Conservation (phyloP, 2,797 vertebrate genomes). For the Oreochromis mossambicus region DNA sequence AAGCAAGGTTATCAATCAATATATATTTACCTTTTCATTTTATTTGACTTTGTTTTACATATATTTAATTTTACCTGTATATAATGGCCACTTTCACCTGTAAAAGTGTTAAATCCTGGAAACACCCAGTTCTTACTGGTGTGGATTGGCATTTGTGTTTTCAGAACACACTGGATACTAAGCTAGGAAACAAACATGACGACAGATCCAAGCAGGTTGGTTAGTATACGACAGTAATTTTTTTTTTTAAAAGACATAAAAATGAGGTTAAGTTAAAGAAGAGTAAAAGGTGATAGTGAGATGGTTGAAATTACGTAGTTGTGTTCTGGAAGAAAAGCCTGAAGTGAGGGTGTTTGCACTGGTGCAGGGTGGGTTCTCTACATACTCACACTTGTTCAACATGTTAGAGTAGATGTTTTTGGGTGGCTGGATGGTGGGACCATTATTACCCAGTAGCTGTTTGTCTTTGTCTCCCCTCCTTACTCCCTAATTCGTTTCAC, state of each 20-base stretch:
- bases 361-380: conserved; percentile 76
- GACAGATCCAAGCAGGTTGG: not conserved
- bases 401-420: conserved; percentile 37
- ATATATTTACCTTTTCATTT: not conserved
- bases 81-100: not conserved
- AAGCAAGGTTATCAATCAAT: not conserved
- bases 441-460: conserved; percentile 65
- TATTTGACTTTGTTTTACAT: not conserved
- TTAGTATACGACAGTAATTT: not conserved
- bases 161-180: not conserved
- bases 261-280: not conserved
- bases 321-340: not conserved
- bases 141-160: not conserved
- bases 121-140: not conserved
- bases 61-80: not conserved
- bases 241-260: not conserved
- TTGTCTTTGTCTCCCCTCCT: conserved; percentile 33
- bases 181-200: not conserved
- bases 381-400: conserved; percentile 59
- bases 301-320: not conserved
- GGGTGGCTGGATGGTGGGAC: conserved; percentile 80
- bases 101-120: not conserved
- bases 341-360: not conserved
- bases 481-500: conserved; percentile 17
- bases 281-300: not conserved